Conservation (phyloP, 64 coral and sea anemone species). For the Trachythela sp. region DNA sequence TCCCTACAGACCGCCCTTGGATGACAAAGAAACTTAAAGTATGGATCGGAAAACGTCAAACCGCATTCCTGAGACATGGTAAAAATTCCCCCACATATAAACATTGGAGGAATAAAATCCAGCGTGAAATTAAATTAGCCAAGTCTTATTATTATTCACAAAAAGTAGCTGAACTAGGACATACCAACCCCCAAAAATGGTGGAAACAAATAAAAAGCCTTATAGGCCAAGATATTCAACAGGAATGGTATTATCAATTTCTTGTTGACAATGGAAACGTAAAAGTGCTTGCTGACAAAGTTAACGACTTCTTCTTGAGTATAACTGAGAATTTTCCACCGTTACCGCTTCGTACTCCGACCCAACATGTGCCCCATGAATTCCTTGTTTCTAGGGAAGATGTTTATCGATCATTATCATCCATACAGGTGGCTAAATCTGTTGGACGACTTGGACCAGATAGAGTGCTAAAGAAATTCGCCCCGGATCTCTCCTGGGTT, state of each 20-base stretch:
- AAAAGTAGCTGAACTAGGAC: not conserved
- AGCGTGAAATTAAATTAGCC: conserved; percentile 26
- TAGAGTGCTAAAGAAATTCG: conserved; percentile 39
- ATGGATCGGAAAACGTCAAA: conserved; percentile 35
- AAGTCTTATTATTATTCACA: conserved; percentile 11
- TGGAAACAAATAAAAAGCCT: conserved; percentile 4
- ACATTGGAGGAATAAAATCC: conserved; percentile 27
- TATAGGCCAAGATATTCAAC: not conserved
- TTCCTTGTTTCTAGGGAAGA: conserved; percentile 21
- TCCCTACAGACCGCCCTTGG: conserved; percentile 41
- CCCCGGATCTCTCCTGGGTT: conserved; percentile 12
- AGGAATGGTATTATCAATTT: not conserved
- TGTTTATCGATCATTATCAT: not conserved
- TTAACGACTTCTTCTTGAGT: not conserved
- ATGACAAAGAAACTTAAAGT: conserved; percentile 39
- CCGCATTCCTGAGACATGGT: conserved; percentile 12
- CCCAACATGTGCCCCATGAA: not conserved
- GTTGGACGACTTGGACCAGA: conserved; percentile 24
- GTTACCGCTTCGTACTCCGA: not conserved
- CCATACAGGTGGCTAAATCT: conserved; percentile 20
- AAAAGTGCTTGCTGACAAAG: not conserved
- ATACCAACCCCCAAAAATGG: conserved; percentile 23
- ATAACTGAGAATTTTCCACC: conserved; percentile 25
- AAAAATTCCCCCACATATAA: not conserved
- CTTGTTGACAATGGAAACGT: not conserved